Percentiles rank a stretch among this genome's conserved stretches.
These are phyloP conservation scores for Melanogrammus aeglefinus DNA, from an alignment of 2,797 vertebrate species.

Conservation along the genomic window DNA sequence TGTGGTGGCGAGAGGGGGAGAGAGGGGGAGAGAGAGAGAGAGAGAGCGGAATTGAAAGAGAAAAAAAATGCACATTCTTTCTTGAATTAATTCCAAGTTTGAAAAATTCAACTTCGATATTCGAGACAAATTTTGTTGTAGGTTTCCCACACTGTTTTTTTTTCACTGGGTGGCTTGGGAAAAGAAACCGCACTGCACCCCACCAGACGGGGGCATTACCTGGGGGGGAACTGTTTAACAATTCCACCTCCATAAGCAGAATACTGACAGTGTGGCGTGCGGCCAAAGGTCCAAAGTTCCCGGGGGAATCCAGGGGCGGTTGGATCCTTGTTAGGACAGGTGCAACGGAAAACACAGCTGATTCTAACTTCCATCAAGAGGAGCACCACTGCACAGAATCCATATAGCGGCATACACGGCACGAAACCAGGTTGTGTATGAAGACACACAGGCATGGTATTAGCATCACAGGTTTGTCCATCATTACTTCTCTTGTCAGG, in stretches of 20 bases:
- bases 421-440: no score
- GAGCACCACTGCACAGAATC: neutral
- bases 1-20: neutral
- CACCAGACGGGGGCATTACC: constrained; percentile 30
- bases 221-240: constrained; percentile 20
- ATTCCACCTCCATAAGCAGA: constrained; percentile 23
- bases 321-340: neutral
- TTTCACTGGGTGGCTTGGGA: constrained; percentile 33
- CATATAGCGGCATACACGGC: no score
- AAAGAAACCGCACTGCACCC: constrained; percentile 13
- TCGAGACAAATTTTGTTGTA: constrained; percentile 7
- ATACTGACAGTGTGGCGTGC: constrained; percentile 10
- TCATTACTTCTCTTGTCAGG: no score
- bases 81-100: constrained; percentile 5
- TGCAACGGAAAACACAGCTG: constrained; percentile 11
- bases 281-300: neutral
- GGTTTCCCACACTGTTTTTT: no score
- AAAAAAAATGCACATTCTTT: constrained; percentile 4
- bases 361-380: neutral
- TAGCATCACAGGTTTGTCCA: no score
- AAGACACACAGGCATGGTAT: no score
- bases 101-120: constrained; percentile 28
- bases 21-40: neutral
- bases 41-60: neutral
- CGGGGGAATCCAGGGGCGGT: neutral